Evolutionary conservation across 1,140 invertebrate genomes (phyloP).

Genomic region (Tetramorium alpestre): DNA sequence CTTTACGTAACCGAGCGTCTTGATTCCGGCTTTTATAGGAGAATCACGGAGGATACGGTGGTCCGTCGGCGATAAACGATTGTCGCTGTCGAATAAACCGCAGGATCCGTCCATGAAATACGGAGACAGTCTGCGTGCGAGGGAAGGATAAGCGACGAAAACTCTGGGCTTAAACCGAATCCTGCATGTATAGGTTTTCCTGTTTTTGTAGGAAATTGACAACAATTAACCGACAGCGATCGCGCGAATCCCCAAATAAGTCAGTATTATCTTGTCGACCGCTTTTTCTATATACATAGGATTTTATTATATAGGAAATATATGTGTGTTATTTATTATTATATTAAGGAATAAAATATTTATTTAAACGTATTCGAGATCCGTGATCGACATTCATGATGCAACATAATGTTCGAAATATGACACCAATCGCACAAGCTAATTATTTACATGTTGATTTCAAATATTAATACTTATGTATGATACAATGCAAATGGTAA

Average conservation of each 20-base stretch:
- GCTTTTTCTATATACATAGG: neutral
- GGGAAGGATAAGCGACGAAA: constrained; percentile 1
- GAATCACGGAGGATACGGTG: constrained; percentile 44
- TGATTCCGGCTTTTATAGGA: constrained; percentile 49
- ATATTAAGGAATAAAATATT: neutral
- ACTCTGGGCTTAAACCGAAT: neutral
- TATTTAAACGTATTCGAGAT: neutral
- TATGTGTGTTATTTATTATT: neutral
- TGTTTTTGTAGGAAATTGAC: constrained; percentile 60
- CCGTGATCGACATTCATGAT: neutral
- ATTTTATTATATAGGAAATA: neutral
- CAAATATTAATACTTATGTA: constrained; percentile 24
- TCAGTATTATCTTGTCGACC: neutral
- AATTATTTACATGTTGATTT: constrained; percentile 27
- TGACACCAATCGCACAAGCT: neutral
- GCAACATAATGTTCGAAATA: neutral
- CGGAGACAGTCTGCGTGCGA: neutral
- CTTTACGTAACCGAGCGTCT: too few relatives aligned
- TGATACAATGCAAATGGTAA: neutral
- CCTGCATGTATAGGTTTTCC: constrained; percentile 33
- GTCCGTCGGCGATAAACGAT: constrained; percentile 25
- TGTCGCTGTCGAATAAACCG: constrained; percentile 29
- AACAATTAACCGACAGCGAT: neutral
- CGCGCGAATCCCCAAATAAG: neutral
- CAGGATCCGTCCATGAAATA: constrained; percentile 51